Base-by-base conservation (phyloP, 53 echinoderm and acorn worm species). In the Zoroaster sp. region DNA sequence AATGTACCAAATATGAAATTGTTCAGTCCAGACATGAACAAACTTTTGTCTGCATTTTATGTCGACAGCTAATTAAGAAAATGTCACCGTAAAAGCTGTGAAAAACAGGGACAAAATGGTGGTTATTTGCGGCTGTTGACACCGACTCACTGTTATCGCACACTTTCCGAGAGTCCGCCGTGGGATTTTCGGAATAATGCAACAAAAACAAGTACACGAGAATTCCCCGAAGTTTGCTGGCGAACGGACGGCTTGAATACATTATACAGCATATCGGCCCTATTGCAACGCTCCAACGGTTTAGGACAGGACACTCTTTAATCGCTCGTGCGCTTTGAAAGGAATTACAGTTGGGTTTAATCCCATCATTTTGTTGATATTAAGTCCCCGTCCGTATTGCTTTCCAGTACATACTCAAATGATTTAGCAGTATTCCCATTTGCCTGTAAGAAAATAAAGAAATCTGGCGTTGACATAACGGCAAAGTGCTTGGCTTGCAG, bases 131-230 rank as follows among this genome's bases (percentile, higher is more conserved):
- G 63, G 63, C 63, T 59, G 63, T 59, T 59, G 63, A 59, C 63
- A 59, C 63, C 63, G 28, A 59, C 59, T 21, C 55, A 4, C 35
- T 78, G 34, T 59, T 49, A 30, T 43, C 43, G 14, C 18, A 30
- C 54, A 33, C 21, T 37, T 38, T 53, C 75, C 31, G 47, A 47
- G 49, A 47, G 28, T 32, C 46, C 67, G 66, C 66, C 45, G 18
- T 81, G 81, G 81, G 81, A 67, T 65, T 66, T 81, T 66, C 23
- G 66, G 66, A 39, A 54, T 81, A 81, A 81, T 81, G 81, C 81
- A 81, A 81, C 81, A 67, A 81, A 81, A 81, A 81, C 81, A 81
- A 81, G 67, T 66, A 21, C 44, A 32, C 39, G 46, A 42, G 43
- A 75, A 42, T 75, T 38, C 44, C 44, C 33, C 30, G 31, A 31